These are phyloP conservation scores for Deilephila elpenor DNA, from an alignment of 2,888 invertebrate species.

Conservation along the genomic window DNA sequence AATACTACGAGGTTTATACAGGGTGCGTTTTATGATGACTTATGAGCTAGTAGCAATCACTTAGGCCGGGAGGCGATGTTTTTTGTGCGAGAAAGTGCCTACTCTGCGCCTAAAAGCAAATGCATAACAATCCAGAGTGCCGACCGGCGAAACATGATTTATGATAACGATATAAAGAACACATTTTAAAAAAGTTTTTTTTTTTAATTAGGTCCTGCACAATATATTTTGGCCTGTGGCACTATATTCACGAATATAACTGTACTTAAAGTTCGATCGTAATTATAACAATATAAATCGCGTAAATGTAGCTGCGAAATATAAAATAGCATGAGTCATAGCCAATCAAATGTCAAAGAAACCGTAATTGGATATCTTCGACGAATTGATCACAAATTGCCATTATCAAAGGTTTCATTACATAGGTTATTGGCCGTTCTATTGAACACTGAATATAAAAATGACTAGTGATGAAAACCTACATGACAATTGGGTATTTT, in stretches of 20 bases:
- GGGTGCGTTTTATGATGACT: neutral
- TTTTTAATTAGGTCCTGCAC: no score
- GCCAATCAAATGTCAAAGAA: neutral
- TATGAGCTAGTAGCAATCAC: neutral
- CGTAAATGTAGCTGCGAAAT: neutral
- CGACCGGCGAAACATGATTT: no score
- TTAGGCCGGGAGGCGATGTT: neutral
- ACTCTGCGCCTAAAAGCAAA: no score
- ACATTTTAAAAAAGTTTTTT: no score
- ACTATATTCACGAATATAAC: no score
- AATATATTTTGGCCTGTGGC: no score
- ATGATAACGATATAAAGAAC: no score
- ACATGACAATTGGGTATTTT: no score
- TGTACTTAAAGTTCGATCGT: neutral
- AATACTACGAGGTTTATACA: neutral
- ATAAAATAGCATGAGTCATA: neutral
- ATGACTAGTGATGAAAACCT: no score
- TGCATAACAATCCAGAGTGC: no score
- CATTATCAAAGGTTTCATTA: neutral
- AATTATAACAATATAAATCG: neutral
- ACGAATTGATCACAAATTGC: neutral
- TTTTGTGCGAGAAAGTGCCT: no score
- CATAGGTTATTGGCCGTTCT: neutral
- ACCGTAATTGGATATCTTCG: neutral
- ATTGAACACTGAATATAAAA: neutral